These are phyloP conservation scores for Cephus rjabovi DNA, from an alignment of 2,888 invertebrate genomes.

Conservation along the genomic window DNA sequence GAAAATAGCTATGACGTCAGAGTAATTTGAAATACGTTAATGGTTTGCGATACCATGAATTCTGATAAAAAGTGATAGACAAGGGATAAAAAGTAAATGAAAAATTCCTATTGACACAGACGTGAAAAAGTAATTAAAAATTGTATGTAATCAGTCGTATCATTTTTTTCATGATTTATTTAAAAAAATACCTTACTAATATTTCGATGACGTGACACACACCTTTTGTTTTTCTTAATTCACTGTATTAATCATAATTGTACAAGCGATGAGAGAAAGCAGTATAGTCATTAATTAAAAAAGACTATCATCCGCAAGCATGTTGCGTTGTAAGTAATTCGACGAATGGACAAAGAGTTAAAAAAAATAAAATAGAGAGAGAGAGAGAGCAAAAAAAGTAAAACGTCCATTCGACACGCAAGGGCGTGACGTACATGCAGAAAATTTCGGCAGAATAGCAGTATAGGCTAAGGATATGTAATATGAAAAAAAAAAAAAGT, in stretches of 20 bases:
- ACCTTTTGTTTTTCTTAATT: neutral
- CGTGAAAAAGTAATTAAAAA: neutral
- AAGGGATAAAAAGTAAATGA: neutral
- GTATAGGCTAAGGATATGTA: neutral
- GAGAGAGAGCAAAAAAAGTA: neutral
- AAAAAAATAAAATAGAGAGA: neutral
- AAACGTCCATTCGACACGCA: neutral
- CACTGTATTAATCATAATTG: neutral
- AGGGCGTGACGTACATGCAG: neutral
- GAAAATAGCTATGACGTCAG: neutral
- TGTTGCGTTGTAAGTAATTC: neutral
- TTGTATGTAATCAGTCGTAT: neutral
- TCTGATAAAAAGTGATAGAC: neutral
- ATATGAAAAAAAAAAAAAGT: neutral
- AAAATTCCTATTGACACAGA: neutral
- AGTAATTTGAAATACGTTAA: neutral
- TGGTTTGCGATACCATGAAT: neutral
- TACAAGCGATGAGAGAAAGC: neutral
- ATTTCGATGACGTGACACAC: neutral
- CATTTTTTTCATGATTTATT: neutral
- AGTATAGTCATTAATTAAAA: neutral
- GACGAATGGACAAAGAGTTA: neutral
- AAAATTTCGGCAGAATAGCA: neutral
- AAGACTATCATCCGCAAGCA: neutral
- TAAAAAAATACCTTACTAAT: neutral